Conservation (phyloP, 2,888 invertebrate species). For the Drosophila ezoana region DNA sequence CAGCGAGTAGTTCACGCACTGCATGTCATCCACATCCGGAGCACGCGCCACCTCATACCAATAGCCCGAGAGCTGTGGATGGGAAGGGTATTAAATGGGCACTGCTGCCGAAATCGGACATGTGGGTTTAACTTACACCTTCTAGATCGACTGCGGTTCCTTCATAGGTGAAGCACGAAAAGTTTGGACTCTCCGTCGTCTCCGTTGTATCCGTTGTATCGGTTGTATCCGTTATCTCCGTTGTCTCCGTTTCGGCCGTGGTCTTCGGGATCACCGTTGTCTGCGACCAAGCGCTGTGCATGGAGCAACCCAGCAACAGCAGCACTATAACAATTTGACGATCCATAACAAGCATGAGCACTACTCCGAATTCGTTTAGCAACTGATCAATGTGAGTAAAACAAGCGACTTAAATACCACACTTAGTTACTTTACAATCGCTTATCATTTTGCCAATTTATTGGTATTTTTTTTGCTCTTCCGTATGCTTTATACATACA, state of each 20-base stretch:
- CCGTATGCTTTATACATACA: not conserved
- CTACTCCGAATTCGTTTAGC: not conserved
- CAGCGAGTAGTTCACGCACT: constrained; percentile 17
- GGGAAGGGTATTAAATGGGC: not conserved
- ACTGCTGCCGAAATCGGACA: not conserved
- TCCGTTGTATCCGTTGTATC: not conserved
- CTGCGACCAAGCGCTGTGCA: constrained; percentile 15
- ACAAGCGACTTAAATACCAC: constrained; percentile 25
- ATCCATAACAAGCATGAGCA: constrained; percentile 14
- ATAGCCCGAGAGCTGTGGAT: constrained; percentile 21
- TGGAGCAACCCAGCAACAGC: constrained; percentile 26
- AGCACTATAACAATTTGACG: constrained; percentile 9
- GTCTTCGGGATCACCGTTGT: not conserved
- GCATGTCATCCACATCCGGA: not conserved
- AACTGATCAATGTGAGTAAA: constrained; percentile 19
- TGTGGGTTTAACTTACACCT: constrained; percentile 25
- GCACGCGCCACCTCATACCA: constrained; percentile 39
- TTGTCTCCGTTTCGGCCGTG: not conserved
- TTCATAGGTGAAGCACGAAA: not conserved
- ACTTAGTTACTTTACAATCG: constrained; percentile 1
- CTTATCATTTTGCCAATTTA: constrained; percentile 11
- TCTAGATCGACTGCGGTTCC: constrained; percentile 20
- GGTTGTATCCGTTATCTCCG: not conserved
- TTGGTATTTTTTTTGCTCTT: not conserved
- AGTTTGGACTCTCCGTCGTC: not conserved